These are phyloP conservation scores for Chrosomus eos DNA, from an alignment of 2,797 vertebrate species.

Conservation along the genomic window DNA sequence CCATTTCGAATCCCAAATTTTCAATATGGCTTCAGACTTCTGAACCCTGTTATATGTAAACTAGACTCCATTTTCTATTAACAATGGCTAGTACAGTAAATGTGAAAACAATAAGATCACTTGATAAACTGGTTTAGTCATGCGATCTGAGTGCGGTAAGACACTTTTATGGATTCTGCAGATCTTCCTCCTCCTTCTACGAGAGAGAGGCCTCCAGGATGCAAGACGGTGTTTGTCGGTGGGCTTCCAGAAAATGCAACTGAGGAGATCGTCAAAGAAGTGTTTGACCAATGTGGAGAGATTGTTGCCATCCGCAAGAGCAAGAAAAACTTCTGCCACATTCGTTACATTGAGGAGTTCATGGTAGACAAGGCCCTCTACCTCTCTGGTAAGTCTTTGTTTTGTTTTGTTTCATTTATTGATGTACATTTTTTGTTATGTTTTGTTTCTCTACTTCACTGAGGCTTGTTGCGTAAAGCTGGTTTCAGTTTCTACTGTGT, in stretches of 20 bases:
- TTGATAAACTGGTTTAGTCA: neutral
- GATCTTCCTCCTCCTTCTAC: conserved; percentile 89
- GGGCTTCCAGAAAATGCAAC: conserved; percentile 89
- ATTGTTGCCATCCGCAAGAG: conserved; percentile 89
- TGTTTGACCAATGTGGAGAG: conserved; percentile 89
- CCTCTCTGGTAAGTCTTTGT: conserved; percentile 81
- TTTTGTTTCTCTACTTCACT: too few species aligned
- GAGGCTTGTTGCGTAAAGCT: neutral
- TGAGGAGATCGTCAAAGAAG: conserved; percentile 88
- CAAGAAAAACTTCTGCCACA: conserved; percentile 94
- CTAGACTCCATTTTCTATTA: neutral
- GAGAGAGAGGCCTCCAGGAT: conserved; percentile 87
- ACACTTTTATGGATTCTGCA: conserved; percentile 58
- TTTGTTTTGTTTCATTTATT: neutral
- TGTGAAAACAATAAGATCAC: neutral
- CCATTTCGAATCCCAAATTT: neutral
- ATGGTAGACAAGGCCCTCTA: conserved; percentile 93
- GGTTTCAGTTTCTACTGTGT: neutral
- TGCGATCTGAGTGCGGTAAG: neutral
- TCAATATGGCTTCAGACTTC: neutral
- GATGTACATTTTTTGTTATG: neutral
- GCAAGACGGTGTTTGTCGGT: conserved; percentile 90
- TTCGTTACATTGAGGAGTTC: conserved; percentile 88
- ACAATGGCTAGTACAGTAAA: neutral
- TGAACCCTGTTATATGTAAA: neutral